Conservation (phyloP, 2,888 invertebrate species). For the Ennomos fuscantarius region DNA sequence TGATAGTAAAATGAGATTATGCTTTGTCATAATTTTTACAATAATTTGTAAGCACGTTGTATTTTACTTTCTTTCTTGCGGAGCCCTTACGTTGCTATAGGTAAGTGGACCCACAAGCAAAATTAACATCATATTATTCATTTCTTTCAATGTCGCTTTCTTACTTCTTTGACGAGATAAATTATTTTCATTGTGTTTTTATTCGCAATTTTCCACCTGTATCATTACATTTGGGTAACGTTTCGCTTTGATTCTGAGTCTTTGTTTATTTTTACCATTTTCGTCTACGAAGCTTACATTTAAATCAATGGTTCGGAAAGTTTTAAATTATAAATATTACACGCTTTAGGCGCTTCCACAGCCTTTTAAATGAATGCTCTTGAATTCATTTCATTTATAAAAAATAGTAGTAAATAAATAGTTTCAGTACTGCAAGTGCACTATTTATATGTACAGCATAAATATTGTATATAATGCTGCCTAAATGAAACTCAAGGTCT, state of each 20-base stretch:
- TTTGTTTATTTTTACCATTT: constrained; percentile 66
- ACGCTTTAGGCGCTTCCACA: constrained; percentile 42
- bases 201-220: constrained; percentile 65
- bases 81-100: constrained; percentile 84
- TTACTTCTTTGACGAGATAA: constrained; percentile 50
- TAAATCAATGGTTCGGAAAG: constrained; percentile 30
- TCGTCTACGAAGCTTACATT: constrained; percentile 35
- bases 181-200: constrained; percentile 57
- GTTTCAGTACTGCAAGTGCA: not conserved
- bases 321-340: constrained; percentile 18
- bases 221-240: constrained; percentile 78
- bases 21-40: constrained; percentile 63
- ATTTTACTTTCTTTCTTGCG: constrained; percentile 85
- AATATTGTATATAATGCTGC: not conserved
- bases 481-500: constrained; percentile 1
- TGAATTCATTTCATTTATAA: not conserved
- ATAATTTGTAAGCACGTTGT: constrained; percentile 81
- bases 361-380: constrained; percentile 21
- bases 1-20: constrained; percentile 41
- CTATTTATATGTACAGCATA: constrained; percentile 12
- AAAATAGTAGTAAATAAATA: not conserved
- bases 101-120: constrained; percentile 80
- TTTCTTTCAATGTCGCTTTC: constrained; percentile 70
- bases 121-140: constrained; percentile 55
- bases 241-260: constrained; percentile 82